Conservation (phyloP, 1,140 invertebrate genomes). For the Drosophila lini region DNA sequence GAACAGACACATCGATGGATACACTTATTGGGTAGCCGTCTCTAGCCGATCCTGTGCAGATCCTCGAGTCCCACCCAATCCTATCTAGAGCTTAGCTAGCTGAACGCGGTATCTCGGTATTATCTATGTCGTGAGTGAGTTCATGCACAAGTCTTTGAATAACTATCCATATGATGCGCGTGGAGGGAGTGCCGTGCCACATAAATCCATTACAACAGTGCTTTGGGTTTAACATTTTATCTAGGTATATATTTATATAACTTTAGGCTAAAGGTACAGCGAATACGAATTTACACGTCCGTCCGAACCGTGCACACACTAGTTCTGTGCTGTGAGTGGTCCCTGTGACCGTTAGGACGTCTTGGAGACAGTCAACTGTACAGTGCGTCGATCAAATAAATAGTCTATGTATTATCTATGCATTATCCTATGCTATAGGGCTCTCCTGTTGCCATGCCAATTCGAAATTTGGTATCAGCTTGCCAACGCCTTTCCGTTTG, state of each 20-base stretch:
- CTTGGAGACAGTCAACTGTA: slow-evolving; percentile 48
- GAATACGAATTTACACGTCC: slow-evolving; percentile 44
- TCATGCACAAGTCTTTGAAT: slow-evolving; percentile 42
- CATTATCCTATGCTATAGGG: slow-evolving; percentile 13
- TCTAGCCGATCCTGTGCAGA: slow-evolving; percentile 1
- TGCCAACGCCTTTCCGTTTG: slow-evolving; percentile 39
- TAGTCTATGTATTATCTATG: background rate
- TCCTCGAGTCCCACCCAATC: slow-evolving; percentile 5
- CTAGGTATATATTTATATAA: slow-evolving; percentile 8
- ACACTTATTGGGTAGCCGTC: slow-evolving; percentile 25
- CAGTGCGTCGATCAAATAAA: slow-evolving; percentile 29
- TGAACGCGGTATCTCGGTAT: slow-evolving; percentile 11
- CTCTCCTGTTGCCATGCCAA: slow-evolving; percentile 35
- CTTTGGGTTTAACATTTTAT: slow-evolving; percentile 52
- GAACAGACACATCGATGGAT: slow-evolving; percentile 72
- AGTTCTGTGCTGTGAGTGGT: slow-evolving; percentile 45
- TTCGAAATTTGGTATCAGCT: slow-evolving; percentile 37
- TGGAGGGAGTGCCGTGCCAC: slow-evolving; percentile 51
- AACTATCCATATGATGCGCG: slow-evolving; percentile 27
- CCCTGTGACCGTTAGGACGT: slow-evolving; percentile 57
- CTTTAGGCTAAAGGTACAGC: slow-evolving; percentile 48
- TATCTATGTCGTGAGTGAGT: slow-evolving; percentile 16
- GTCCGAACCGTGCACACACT: slow-evolving; percentile 14
- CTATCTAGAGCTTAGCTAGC: slow-evolving; percentile 34
- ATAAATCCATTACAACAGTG: slow-evolving; percentile 62